These are phyloP conservation scores for Mastomys natalensis DNA, from an alignment of 2,113 vertebrate genomes.

Conservation along the genomic window DNA sequence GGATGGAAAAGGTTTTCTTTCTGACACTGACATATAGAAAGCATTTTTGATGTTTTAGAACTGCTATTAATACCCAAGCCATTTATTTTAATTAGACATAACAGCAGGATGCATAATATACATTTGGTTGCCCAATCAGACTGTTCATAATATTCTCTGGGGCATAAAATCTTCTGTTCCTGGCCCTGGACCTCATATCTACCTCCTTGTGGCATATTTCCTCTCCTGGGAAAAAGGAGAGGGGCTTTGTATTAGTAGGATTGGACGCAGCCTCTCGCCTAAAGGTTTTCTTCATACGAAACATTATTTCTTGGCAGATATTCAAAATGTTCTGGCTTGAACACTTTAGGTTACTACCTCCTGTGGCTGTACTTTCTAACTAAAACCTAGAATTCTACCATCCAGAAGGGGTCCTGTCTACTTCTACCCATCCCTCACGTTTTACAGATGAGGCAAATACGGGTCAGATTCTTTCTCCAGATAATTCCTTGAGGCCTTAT, in stretches of 20 bases:
- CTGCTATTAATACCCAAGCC: constrained; percentile 40
- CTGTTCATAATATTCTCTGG: constrained; percentile 56
- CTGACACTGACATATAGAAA: constrained; percentile 48
- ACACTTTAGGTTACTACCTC: constrained; percentile 68
- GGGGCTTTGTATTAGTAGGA: constrained; percentile 27
- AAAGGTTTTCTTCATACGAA: constrained; percentile 56
- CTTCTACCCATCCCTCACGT: constrained; percentile 37
- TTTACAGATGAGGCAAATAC: constrained; percentile 59
- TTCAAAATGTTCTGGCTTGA: constrained; percentile 25
- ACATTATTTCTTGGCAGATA: constrained; percentile 50
- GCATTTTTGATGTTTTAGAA: constrained; percentile 35
- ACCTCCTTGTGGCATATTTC: constrained; percentile 65
- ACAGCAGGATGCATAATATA: constrained; percentile 22
- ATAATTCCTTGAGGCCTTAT: constrained; percentile 61
- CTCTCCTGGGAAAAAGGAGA: not conserved
- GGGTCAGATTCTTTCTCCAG: constrained; percentile 50
- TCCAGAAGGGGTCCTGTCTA: constrained; percentile 39
- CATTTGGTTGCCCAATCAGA: constrained; percentile 30
- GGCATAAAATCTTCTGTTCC: constrained; percentile 54
- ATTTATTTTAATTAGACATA: constrained; percentile 63
- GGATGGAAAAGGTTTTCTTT: constrained; percentile 16
- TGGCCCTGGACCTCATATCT: constrained; percentile 67
- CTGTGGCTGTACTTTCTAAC: constrained; percentile 33
- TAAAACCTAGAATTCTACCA: constrained; percentile 63
- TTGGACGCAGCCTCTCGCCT: constrained; percentile 44